Percentiles rank a stretch among this genome's conserved stretches.
Conservation (phyloP, 1,140 invertebrate species). For the Chelonus insularis region DNA sequence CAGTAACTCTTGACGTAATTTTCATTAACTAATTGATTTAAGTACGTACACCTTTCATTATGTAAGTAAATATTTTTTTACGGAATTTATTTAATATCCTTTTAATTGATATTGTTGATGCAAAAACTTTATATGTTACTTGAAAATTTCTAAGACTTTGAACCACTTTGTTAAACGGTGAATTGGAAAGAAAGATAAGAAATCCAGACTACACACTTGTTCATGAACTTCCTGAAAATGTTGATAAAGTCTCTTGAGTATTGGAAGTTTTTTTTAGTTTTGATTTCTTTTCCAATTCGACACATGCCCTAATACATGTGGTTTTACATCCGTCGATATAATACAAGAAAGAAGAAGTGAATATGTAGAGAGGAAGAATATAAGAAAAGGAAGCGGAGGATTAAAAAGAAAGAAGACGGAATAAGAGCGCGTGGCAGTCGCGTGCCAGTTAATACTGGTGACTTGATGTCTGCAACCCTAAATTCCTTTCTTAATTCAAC, state of each 20-base stretch:
- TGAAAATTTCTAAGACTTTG: too few relatives aligned
- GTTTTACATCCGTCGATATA: constrained; percentile 15
- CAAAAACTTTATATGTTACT: too few relatives aligned
- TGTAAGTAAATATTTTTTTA: too few relatives aligned
- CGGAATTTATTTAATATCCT: too few relatives aligned
- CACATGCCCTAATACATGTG: constrained; percentile 18
- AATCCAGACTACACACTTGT: too few relatives aligned
- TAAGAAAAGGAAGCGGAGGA: constrained; percentile 25
- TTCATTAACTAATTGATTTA: background rate
- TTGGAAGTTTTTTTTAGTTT: too few relatives aligned
- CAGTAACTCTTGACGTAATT: constrained; percentile 8
- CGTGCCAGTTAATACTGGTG: constrained; percentile 47
- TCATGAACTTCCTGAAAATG: background rate
- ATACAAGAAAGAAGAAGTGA: background rate
- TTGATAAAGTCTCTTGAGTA: background rate
- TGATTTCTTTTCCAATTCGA: constrained; percentile 14
- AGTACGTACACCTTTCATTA: too few relatives aligned
- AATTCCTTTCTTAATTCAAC: constrained; percentile 1
- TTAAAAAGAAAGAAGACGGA: constrained; percentile 32
- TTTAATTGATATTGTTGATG: too few relatives aligned
- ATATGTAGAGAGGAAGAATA: constrained; percentile 29
- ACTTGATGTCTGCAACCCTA: constrained; percentile 44
- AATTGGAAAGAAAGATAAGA: too few relatives aligned
- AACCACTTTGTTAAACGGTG: too few relatives aligned
- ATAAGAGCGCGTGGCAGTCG: constrained; percentile 50